Conservation (phyloP, 1,140 invertebrate species). For the Zaprionus taronus region DNA sequence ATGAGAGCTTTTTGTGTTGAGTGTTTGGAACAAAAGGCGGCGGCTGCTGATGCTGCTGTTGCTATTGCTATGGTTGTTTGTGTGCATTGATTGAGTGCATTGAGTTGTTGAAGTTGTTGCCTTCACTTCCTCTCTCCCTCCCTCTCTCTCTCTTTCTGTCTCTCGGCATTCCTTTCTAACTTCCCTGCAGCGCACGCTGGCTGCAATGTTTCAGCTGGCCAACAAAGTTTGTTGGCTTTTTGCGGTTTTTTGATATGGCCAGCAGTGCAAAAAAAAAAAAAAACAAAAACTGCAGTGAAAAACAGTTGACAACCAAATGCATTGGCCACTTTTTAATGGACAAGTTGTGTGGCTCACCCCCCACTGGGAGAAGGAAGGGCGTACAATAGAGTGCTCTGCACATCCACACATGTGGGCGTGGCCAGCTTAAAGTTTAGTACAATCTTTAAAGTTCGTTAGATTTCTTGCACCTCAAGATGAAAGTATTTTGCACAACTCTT, state of each 20-base stretch:
- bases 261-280: slow-evolving; percentile 51
- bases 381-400: not conserved
- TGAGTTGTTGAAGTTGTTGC: slow-evolving; percentile 78
- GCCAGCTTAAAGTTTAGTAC: not conserved
- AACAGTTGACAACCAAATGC: slow-evolving; percentile 65
- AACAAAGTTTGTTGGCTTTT: slow-evolving; percentile 73
- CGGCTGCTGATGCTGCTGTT: slow-evolving; percentile 30
- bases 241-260: slow-evolving; percentile 73
- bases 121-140: slow-evolving; percentile 19
- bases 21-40: slow-evolving; percentile 76
- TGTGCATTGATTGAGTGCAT: slow-evolving; percentile 81
- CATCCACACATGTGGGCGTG: not conserved
- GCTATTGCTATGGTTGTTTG: slow-evolving; percentile 43
- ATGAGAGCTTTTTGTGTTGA: slow-evolving; percentile 73
- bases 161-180: not conserved
- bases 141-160: not conserved
- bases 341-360: slow-evolving; percentile 20
- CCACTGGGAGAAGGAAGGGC: not conserved
- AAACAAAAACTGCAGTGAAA: slow-evolving; percentile 43
- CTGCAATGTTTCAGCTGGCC: slow-evolving; percentile 12
- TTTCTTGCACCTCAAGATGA: not conserved
- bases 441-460: not conserved
- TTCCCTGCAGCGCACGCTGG: slow-evolving; percentile 7
- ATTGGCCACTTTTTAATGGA: slow-evolving; percentile 66
- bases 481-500: slow-evolving; percentile 3